Percentiles rank a stretch among this genome's conserved stretches.
phyloP scores from a whole-genome alignment of 2,797 vertebrate species.

The Buceros bicornis region DNA sequence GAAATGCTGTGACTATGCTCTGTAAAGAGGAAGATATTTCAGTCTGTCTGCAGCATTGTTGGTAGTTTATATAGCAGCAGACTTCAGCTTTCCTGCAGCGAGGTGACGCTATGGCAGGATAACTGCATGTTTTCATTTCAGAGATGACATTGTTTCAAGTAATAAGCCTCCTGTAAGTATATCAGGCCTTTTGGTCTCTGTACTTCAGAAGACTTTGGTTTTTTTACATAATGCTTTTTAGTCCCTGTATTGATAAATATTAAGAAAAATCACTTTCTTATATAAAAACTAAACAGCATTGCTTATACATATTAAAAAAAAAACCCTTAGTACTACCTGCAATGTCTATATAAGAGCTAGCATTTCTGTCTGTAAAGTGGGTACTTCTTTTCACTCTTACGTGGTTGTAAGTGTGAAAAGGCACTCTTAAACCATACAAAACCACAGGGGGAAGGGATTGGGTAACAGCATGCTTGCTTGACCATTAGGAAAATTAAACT shows the following conservation, averaged over 20 bases:
- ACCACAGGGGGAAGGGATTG: neutral
- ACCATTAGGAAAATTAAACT: neutral
- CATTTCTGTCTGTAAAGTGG: neutral
- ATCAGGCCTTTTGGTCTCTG: fast-evolving
- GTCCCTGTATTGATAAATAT: neutral
- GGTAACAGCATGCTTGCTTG: neutral
- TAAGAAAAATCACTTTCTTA: neutral
- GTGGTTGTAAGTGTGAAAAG: too few species aligned
- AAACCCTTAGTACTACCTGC: neutral
- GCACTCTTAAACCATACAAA: neutral
- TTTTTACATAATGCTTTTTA: neutral
- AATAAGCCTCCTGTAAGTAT: neutral
- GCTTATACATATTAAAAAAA: neutral
- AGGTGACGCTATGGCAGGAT: neutral
- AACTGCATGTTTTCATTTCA: neutral
- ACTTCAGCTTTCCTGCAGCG: neutral
- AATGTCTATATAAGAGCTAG: neutral
- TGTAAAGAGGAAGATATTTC: neutral
- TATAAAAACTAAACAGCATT: neutral
- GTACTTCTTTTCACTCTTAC: neutral
- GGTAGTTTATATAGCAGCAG: neutral
- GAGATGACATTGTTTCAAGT: neutral
- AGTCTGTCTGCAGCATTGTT: neutral
- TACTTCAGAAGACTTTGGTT: neutral
- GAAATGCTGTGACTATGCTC: neutral